Evolutionary conservation across 2,888 invertebrate genomes (phyloP).

Genomic region (Sinhomidia bicolor): DNA sequence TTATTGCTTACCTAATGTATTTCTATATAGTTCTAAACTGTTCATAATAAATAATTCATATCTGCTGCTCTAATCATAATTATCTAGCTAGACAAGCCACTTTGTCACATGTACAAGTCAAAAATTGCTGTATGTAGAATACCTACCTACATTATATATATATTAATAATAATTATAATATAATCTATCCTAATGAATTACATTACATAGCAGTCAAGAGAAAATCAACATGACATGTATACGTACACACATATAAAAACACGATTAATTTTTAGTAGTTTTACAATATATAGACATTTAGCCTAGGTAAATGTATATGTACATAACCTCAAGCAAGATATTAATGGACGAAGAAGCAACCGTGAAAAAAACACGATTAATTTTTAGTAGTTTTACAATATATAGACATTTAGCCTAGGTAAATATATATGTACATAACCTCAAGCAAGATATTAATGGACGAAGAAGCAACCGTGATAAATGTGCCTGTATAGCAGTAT

Average conservation of each 20-base stretch:
- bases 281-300: no score
- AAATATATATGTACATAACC: no score
- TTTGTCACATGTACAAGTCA: neutral
- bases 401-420: no score
- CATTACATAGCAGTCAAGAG: neutral
- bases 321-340: no score
- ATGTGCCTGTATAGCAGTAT: slow-evolving; percentile 20
- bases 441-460: slow-evolving; percentile 48
- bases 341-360: slow-evolving; percentile 62
- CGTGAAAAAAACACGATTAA: neutral
- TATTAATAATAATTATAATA: neutral
- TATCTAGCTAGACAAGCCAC: neutral
- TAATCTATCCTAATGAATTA: neutral
- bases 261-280: no score
- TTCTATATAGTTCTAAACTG: no score
- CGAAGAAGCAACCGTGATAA: slow-evolving; percentile 50
- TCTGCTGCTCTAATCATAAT: no score
- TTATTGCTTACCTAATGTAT: no score
- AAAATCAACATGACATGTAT: slow-evolving; percentile 4
- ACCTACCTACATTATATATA: neutral
- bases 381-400: no score
- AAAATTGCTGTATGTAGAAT: neutral
- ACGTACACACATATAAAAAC: neutral
- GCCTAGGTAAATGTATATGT: no score
- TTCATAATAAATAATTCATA: neutral